A percentile compares a stretch with the other conserved stretches of the same genome.
phyloP scores from a whole-genome alignment of 2,888 invertebrate genomes.

The Fragum fragum region DNA sequence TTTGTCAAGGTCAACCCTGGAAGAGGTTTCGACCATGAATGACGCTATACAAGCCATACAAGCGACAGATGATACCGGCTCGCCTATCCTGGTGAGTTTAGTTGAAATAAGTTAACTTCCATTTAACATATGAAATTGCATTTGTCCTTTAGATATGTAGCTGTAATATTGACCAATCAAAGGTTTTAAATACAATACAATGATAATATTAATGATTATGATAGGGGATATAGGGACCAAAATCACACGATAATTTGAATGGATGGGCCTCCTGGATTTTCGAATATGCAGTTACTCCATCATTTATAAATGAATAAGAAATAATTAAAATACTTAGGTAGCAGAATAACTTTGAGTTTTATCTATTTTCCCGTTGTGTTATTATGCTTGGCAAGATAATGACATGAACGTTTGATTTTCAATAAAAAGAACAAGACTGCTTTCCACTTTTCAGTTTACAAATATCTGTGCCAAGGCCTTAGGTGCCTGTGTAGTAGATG shows the following conservation, averaged over 20 bases:
- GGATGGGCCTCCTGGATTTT: no score
- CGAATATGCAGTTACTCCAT: no score
- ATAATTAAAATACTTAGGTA: no score
- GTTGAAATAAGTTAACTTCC: no score
- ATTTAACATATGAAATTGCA: not conserved
- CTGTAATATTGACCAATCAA: not conserved
- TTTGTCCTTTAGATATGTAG: not conserved
- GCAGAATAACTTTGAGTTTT: no score
- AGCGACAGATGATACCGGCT: constrained; percentile 22
- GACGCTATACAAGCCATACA: constrained; percentile 25
- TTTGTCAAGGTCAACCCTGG: constrained; percentile 23
- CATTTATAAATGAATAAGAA: no score
- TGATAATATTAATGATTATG: not conserved
- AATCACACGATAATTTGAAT: no score
- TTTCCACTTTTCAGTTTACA: not conserved
- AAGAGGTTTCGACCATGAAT: constrained; percentile 22
- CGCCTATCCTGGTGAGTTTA: not conserved
- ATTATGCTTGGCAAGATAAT: no score
- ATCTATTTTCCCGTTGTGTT: no score
- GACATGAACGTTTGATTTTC: no score
- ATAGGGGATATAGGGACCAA: not conserved
- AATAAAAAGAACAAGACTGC: no score
- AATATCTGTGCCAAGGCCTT: constrained; percentile 42
- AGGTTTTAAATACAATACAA: not conserved
- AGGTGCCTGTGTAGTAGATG: constrained; percentile 46